These are phyloP conservation scores for Ooceraea biroi DNA, from an alignment of 1,140 invertebrate genomes.

Conservation along the genomic window DNA sequence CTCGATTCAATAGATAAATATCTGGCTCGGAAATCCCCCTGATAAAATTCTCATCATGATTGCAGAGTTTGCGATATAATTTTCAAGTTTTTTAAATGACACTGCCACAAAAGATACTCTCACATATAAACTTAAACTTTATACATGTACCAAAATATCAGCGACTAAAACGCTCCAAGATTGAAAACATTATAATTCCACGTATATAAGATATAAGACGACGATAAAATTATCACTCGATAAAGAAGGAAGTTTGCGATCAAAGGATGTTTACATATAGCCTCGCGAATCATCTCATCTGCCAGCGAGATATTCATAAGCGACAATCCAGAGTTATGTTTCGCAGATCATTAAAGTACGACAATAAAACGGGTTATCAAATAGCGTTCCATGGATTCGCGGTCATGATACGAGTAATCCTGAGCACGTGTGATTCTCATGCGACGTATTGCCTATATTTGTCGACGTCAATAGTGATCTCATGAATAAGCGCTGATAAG, in stretches of 20 bases:
- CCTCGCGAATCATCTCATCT: slow-evolving; percentile 7
- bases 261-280: background rate
- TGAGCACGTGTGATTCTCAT: background rate
- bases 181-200: background rate
- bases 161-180: too few relatives aligned
- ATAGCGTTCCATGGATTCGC: background rate
- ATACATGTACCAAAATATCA: too few relatives aligned
- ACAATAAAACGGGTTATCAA: slow-evolving; percentile 20
- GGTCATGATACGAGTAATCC: slow-evolving; percentile 14
- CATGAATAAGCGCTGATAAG: slow-evolving; percentile 58
- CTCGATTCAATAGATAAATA: background rate
- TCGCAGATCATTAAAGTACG: slow-evolving; percentile 8
- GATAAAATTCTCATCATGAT: slow-evolving; percentile 7
- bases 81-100: too few relatives aligned
- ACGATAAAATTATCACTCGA: background rate
- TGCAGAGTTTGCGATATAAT: background rate
- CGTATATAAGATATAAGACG: background rate
- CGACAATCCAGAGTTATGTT: background rate
- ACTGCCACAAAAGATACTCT: too few relatives aligned
- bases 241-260: background rate
- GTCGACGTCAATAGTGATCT: background rate
- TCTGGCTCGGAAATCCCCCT: background rate
- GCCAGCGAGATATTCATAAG: background rate
- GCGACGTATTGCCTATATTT: background rate
- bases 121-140: too few relatives aligned